Conservation (phyloP, 2,888 invertebrate genomes). For the Dicyrtoma fusca region DNA sequence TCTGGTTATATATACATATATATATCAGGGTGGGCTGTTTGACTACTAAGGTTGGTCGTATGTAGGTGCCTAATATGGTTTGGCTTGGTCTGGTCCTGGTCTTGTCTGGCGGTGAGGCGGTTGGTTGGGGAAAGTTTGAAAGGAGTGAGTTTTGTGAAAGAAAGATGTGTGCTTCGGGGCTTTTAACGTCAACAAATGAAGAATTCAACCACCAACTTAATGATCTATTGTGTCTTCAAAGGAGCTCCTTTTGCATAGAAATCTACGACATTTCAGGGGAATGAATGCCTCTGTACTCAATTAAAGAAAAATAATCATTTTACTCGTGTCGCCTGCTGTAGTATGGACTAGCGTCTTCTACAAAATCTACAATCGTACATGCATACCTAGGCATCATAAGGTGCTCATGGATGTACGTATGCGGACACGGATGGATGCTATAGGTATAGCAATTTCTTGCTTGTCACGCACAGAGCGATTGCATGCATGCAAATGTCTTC, state of each 20-base stretch:
- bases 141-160: constrained; percentile 12
- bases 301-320: constrained; percentile 41
- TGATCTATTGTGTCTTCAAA: constrained; percentile 34
- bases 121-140: constrained; percentile 1
- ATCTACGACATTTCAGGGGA: constrained; percentile 24
- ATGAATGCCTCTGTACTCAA: constrained; percentile 32
- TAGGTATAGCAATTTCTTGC: neutral
- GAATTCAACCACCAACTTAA: constrained; percentile 37
- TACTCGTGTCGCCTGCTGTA: neutral
- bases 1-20: too few relatives aligned
- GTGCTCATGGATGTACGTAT: neutral
- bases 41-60: too few relatives aligned
- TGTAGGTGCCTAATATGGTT: too few relatives aligned
- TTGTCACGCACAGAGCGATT: constrained; percentile 8
- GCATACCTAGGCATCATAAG: neutral
- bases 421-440: neutral
- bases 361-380: neutral
- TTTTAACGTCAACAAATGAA: constrained; percentile 37
- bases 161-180: constrained; percentile 27
- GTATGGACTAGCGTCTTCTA: neutral
- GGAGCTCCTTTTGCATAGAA: constrained; percentile 28
- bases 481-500: neutral
- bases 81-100: neutral
- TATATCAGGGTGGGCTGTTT: too few relatives aligned
- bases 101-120: neutral